Evolutionary conservation across 2,797 vertebrate species (phyloP).

Genomic region (Pelochelys cantorii): DNA sequence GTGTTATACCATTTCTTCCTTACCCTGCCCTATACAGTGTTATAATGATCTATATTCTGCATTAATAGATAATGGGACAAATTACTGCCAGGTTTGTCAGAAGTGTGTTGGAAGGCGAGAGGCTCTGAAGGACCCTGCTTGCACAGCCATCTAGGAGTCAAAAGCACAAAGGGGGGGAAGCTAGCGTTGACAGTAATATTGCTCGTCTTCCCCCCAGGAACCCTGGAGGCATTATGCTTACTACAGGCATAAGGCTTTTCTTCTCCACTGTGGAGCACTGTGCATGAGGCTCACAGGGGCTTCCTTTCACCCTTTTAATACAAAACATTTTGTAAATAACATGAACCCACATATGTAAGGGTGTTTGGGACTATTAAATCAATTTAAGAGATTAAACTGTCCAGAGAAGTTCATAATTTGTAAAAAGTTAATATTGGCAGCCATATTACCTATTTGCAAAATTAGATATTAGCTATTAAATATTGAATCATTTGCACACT

Average conservation of each 20-base stretch:
- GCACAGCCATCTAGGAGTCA: no score
- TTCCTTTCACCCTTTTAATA: background rate
- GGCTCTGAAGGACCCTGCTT: background rate
- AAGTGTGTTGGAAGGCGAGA: background rate
- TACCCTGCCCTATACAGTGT: background rate
- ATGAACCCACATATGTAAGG: background rate
- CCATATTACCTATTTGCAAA: background rate
- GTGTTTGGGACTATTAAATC: background rate
- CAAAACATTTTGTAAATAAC: background rate
- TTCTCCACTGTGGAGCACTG: background rate
- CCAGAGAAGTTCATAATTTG: background rate
- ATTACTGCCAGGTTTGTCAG: background rate
- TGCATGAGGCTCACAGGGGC: accelerated
- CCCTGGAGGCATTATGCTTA: background rate
- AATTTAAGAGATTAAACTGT: background rate
- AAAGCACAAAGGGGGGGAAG: background rate
- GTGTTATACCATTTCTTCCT: background rate
- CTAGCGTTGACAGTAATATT: background rate
- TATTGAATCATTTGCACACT: background rate
- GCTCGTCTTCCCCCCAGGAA: background rate
- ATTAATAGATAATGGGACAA: background rate
- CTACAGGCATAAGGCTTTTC: background rate
- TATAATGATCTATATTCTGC: background rate
- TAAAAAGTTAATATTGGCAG: background rate
- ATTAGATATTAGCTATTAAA: background rate